phyloP scores from a whole-genome alignment of 2,888 invertebrate genomes.

The Cheilosia variabilis region DNA sequence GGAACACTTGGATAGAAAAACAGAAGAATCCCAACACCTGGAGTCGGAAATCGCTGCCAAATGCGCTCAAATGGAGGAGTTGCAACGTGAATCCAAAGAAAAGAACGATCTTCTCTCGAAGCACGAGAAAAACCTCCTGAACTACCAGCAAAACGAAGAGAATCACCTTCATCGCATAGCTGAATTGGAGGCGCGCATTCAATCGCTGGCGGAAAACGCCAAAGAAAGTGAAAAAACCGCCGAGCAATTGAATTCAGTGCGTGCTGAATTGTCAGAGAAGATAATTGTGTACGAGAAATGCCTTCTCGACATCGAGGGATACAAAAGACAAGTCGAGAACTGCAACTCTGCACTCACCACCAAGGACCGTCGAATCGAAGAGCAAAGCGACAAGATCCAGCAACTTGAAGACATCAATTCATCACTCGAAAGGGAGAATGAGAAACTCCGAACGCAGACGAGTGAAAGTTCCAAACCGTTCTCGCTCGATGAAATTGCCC shows the following conservation, averaged over 20 bases:
- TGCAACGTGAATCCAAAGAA: constrained; percentile 79
- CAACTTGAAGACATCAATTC: constrained; percentile 85
- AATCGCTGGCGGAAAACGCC: constrained; percentile 78
- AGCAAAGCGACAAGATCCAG: constrained; percentile 76
- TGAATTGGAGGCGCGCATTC: constrained; percentile 79
- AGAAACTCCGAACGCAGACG: constrained; percentile 79
- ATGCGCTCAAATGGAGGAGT: constrained; percentile 76
- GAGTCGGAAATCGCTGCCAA: constrained; percentile 75
- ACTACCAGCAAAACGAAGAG: constrained; percentile 79
- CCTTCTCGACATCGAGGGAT: constrained; percentile 82
- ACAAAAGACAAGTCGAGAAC: constrained; percentile 85
- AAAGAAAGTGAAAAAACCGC: constrained; percentile 64
- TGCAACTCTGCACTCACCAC: constrained; percentile 86
- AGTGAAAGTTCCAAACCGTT: constrained; percentile 81
- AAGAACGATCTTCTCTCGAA: constrained; percentile 80
- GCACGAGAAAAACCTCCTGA: constrained; percentile 79
- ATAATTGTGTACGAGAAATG: constrained; percentile 82
- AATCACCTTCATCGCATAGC: constrained; percentile 78
- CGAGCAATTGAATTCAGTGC: constrained; percentile 82
- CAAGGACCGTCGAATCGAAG: constrained; percentile 85
- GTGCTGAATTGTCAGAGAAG: constrained; percentile 83
- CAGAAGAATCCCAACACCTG: constrained; percentile 76
- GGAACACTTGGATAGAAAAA: constrained; percentile 77
- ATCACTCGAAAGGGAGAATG: constrained; percentile 83
- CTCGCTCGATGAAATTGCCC: constrained; percentile 85